Evolutionary conservation across 2,113 vertebrate species (phyloP).

Genomic region (Formicarius rufipectus): DNA sequence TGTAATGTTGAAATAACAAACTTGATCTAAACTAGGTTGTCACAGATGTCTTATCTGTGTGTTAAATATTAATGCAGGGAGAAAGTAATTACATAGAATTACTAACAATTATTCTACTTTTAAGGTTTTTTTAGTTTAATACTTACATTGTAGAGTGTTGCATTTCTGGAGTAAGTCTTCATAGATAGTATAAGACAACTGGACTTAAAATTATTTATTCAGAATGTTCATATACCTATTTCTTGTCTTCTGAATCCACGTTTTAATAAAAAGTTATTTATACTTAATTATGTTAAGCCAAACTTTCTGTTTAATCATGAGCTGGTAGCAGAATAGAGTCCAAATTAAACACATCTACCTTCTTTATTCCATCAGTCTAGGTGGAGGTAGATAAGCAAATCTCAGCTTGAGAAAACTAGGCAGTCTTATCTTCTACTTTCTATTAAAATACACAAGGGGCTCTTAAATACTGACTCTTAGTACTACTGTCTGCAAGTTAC

Average conservation of each 20-base stretch:
- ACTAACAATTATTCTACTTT: background rate
- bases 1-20: background rate
- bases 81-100: background rate
- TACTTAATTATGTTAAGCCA: background rate
- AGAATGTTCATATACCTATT: background rate
- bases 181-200: background rate
- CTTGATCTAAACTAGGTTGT: background rate
- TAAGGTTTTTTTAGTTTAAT: background rate
- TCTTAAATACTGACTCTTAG: background rate
- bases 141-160: background rate
- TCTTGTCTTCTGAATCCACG: background rate
- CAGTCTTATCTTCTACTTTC: background rate
- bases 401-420: background rate
- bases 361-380: background rate
- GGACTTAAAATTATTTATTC: background rate
- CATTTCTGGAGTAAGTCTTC: background rate
- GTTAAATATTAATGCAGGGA: background rate
- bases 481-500: background rate
- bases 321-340: background rate
- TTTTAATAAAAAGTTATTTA: background rate
- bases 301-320: background rate
- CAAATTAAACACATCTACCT: background rate
- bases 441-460: background rate
- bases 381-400: background rate
- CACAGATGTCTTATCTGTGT: background rate